A percentile compares a stretch with the other conserved stretches of the same genome.
These are phyloP conservation scores for Cydia splendana DNA, from an alignment of 1,140 invertebrate genomes.

Conservation along the genomic window DNA sequence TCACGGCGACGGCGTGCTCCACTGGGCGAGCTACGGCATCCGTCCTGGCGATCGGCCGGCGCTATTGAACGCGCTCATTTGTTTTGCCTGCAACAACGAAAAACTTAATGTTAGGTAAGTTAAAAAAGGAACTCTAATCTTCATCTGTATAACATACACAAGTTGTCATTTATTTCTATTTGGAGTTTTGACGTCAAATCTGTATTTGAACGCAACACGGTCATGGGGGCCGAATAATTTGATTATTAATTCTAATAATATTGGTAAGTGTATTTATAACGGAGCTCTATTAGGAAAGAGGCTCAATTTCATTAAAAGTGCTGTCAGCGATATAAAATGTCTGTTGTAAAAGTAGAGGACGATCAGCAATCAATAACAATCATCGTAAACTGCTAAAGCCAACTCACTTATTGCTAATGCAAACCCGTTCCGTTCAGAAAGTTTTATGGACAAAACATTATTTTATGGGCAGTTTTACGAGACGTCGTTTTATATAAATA, in stretches of 20 bases:
- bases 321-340: constrained; percentile 8
- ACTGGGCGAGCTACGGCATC: constrained; percentile 68
- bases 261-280: not conserved
- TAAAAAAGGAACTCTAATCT: not conserved
- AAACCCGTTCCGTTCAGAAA: constrained; percentile 12
- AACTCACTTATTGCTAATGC: constrained; percentile 28
- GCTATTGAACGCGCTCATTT: constrained; percentile 50
- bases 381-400: constrained; percentile 21
- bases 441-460: not conserved
- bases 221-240: too few relatives aligned
- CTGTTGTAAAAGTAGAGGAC: constrained; percentile 14
- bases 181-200: not conserved
- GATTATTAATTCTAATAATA: not conserved
- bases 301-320: constrained; percentile 6
- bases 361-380: constrained; percentile 30
- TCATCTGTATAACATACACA: not conserved
- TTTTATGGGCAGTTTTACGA: constrained; percentile 8
- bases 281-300: constrained; percentile 8
- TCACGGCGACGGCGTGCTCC: constrained; percentile 72
- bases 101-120: constrained; percentile 15
- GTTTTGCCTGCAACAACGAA: constrained; percentile 62
- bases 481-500: constrained; percentile 10
- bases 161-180: not conserved
- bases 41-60: constrained; percentile 45
- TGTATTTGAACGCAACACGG: too few relatives aligned